Evolutionary conservation across 2,888 invertebrate species (phyloP), one percentile per base, ranked within the genome.

Genomic region (Amiota mariae): DNA sequence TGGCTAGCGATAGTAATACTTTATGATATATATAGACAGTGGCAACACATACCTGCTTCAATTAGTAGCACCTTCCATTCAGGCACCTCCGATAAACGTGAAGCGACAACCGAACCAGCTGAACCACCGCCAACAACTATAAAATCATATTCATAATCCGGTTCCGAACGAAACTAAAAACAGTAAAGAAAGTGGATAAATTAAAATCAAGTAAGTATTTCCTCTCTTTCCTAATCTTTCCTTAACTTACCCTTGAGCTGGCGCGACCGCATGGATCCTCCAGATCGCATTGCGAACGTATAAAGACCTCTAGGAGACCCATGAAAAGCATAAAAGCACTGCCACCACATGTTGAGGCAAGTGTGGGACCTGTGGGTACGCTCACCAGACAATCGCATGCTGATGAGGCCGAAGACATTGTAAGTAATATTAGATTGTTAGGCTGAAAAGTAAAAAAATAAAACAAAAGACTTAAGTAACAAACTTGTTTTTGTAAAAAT

Each of bases 251-350:
- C 84, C 88, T 79, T 83, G 92, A 91, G 89, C 92, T 91, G 54
- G 95, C 94, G 72, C 96, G 91, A 13, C 95, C 94, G 85, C 96
- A 96, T 1, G 96, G 96, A 89, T 96, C 96, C 85, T 96, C 96
- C 79, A 96, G 91, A 88, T 96, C 96, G 86, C 96, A 96, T 87
- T 96, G 96, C 77, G 95, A 95, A 71, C 96, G 91, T 73, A 96
- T 91, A 89, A 96, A 96, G 9, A 96, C 96, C 87, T 96, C 96
- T 63, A 96, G 91, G 4, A 96, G 92, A 1, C 96, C 96, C 96
- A 96, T 96, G 90, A 96, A 96, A 63, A 96, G 93, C 96, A 96
- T 96, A 89, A 94, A 96, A 57, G 94, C 94, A 72, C 94, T 93
- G 36, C 96, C 96, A 11, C 96, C 96, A 88, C 96, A 96, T 71